phyloP scores from a whole-genome alignment of 2,113 vertebrate genomes.

The Columba janthina region DNA sequence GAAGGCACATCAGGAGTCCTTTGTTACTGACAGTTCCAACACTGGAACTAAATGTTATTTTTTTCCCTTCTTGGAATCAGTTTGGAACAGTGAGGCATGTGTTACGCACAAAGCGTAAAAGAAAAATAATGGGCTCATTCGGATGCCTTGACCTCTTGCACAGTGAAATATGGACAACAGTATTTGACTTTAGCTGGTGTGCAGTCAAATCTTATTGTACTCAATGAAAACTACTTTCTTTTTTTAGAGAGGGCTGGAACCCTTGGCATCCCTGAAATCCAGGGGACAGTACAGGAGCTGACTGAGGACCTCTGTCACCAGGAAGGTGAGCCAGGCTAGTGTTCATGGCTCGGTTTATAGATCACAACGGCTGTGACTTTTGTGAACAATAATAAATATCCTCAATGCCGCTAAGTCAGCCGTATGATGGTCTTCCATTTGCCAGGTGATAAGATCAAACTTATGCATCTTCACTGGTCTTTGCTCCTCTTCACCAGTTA shows the following conservation, averaged over 20 bases:
- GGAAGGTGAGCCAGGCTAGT: not conserved
- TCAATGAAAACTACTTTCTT: not conserved
- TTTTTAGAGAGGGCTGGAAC: not conserved
- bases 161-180: not conserved
- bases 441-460: not conserved
- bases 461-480: not conserved
- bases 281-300: not conserved
- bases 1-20: not conserved
- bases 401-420: not conserved
- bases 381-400: not conserved
- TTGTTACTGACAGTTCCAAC: not conserved
- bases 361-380: not conserved
- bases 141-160: not conserved
- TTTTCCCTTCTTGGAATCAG: not conserved
- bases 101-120: not conserved
- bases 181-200: not conserved
- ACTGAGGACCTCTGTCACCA: not conserved
- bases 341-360: not conserved
- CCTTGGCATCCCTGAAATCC: not conserved
- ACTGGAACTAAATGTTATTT: not conserved
- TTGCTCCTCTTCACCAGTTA: not conserved
- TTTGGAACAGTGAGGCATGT: not conserved
- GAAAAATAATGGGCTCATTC: not conserved
- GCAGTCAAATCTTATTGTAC: not conserved
- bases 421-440: not conserved